These are phyloP conservation scores for Aptenodytes forsteri DNA, from an alignment of 2,113 vertebrate species.

Conservation along the genomic window DNA sequence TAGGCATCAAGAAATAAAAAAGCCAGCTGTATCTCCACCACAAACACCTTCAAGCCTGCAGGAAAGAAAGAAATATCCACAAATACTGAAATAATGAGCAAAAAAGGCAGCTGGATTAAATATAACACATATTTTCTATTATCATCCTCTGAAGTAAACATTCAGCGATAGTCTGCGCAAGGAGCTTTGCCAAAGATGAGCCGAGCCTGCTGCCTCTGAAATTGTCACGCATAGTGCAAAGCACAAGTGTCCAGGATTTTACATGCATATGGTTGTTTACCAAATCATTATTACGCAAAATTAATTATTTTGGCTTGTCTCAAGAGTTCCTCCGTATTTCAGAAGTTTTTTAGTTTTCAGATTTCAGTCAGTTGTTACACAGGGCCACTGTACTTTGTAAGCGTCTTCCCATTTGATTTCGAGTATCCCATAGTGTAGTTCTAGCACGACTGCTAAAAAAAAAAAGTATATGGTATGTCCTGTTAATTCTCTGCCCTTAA, in stretches of 20 bases:
- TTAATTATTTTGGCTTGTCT: neutral
- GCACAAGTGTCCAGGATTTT: neutral
- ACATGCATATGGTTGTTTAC: neutral
- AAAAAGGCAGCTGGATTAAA: neutral
- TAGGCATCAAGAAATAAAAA: neutral
- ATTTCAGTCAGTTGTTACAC: neutral
- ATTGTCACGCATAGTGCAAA: neutral
- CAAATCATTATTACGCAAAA: neutral
- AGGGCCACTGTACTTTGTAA: neutral
- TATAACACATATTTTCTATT: neutral
- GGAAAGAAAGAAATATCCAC: neutral
- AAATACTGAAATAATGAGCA: neutral
- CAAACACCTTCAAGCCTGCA: neutral
- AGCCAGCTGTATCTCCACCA: neutral
- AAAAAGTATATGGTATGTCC: neutral
- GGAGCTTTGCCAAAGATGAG: neutral
- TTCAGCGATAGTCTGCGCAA: neutral
- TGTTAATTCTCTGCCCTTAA: neutral
- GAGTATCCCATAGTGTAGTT: neutral
- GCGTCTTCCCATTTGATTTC: neutral
- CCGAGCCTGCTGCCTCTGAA: neutral
- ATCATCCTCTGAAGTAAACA: neutral
- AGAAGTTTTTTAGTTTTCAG: neutral
- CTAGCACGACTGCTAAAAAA: neutral
- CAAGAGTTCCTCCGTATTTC: neutral